Percentiles rank a stretch among this genome's conserved stretches.
Conservation (phyloP, 2,888 invertebrate species). For the Eubasilissa splendida region DNA sequence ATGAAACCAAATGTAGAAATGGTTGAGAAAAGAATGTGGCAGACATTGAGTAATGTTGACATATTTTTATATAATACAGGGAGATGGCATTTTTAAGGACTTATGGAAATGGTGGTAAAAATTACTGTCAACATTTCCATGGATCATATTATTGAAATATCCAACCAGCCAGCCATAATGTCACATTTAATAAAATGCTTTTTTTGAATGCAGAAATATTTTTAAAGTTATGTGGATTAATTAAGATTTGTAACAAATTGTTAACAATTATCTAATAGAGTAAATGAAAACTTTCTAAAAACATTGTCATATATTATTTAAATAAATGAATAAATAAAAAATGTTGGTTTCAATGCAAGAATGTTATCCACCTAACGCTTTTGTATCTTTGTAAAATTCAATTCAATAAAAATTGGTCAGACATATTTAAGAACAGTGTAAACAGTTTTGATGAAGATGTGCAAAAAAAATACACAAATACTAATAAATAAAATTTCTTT, state of each 20-base stretch:
- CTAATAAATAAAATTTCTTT: too few relatives aligned
- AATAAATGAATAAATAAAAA: slow-evolving; percentile 18
- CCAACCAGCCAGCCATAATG: slow-evolving; percentile 9
- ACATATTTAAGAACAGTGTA: too few relatives aligned
- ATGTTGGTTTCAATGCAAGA: too few relatives aligned
- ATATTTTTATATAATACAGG: slow-evolving; percentile 7
- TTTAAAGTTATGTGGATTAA: slow-evolving; percentile 9
- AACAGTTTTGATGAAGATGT: too few relatives aligned
- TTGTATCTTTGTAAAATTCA: too few relatives aligned
- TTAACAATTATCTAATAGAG: slow-evolving; percentile 29
- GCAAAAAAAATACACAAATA: too few relatives aligned
- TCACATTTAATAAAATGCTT: slow-evolving; percentile 11
- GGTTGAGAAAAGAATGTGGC: slow-evolving; percentile 14
- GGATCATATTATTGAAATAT: slow-evolving; percentile 11
- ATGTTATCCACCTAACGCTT: too few relatives aligned
- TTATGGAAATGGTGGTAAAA: slow-evolving; percentile 8
- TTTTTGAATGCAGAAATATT: slow-evolving; percentile 31
- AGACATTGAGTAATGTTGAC: background rate
- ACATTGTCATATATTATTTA: slow-evolving; percentile 35
- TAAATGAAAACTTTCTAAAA: slow-evolving; percentile 21
- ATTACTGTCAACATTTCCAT: slow-evolving; percentile 14
- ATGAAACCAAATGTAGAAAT: slow-evolving; percentile 26
- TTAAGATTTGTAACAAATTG: slow-evolving; percentile 19
- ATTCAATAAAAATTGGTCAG: too few relatives aligned
- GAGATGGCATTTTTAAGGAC: slow-evolving; percentile 28